These are phyloP conservation scores for Chaunax sp. DNA, from an alignment of 2,797 vertebrate genomes.

Conservation along the genomic window DNA sequence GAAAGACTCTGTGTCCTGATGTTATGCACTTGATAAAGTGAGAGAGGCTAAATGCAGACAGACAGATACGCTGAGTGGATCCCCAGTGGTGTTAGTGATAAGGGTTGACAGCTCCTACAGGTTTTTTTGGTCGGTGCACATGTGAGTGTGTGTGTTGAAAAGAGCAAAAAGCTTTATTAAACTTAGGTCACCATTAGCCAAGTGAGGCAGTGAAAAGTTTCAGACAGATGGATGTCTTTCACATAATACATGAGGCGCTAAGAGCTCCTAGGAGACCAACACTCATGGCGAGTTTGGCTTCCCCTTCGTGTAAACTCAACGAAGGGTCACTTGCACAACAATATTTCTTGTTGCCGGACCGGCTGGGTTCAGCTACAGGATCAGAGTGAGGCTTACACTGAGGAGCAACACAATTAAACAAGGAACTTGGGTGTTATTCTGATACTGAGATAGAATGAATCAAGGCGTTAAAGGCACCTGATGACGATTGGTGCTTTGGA, in stretches of 20 bases:
- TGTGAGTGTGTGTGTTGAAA: slow-evolving; percentile 14
- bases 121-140: background rate
- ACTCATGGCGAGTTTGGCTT: slow-evolving; percentile 49
- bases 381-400: background rate
- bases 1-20: background rate
- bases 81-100: slow-evolving; percentile 45
- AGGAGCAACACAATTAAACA: slow-evolving; percentile 3
- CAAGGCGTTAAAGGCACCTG: too few relatives aligned
- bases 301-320: slow-evolving; percentile 42
- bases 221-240: slow-evolving; percentile 54
- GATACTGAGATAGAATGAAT: too few relatives aligned
- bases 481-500: slow-evolving; percentile 4
- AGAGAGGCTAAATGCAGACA: slow-evolving; percentile 11
- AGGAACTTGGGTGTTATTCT: too few relatives aligned
- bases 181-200: slow-evolving; percentile 44
- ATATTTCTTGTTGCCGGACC: slow-evolving; percentile 40
- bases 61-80: slow-evolving; percentile 20
- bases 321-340: slow-evolving; percentile 41
- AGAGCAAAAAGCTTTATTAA: slow-evolving; percentile 46
- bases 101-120: slow-evolving; percentile 42
- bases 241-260: slow-evolving; percentile 67
- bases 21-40: slow-evolving; percentile 10
- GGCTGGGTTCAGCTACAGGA: slow-evolving; percentile 23
- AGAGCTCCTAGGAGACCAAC: slow-evolving; percentile 66
- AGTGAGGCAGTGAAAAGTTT: slow-evolving; percentile 45